Base-by-base conservation (phyloP, 2,797 vertebrate genomes). In the Gobio occitaniae region DNA sequence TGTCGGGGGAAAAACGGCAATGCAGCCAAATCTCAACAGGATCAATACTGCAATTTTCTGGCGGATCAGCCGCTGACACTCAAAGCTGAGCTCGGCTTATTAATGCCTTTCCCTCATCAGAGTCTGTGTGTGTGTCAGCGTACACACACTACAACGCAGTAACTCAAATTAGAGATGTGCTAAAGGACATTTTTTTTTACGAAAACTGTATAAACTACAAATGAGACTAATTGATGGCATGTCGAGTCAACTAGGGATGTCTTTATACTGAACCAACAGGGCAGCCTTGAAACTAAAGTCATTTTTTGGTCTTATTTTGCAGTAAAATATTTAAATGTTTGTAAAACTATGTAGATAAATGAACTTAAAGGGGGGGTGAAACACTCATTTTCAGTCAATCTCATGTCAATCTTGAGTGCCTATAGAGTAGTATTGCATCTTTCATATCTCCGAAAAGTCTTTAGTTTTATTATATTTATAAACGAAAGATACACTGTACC, bases 21-120 rank as follows among this genome's bases (percentile, higher is more conserved):
- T 52, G 72, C 74, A 70, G 84, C 74, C 65, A n/a, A 84, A 84
- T 87, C 75, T 68, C 86, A 29, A 61, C 3, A 3, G 75, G 79
- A 90, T 90, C 89, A 77, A 90, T 90, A 87, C 15, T 59, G 79
- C 80, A 86, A 80, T 88, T 86, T 89, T 86, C 84, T 84, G 75
- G 29, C 66, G 65, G 85, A 85, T 86, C 88, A 86, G 86, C 76
- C 38, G 65, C 66, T 86, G 85, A 80, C 79, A 70, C 25, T 44
- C 65, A 56, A 13, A 54, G 36, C 66, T 75, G 25, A 76, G 63
- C 17, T n/a, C 54, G 50, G 69, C 65, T 87, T 89, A 89, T 87
- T 87, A 84, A 65, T 79, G 32, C 68, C 36, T 65, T 65, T 65
- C 29, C 61, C 29, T 65, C 61, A 7, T 65, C 61, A 32, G 61